Conservation (phyloP, 2,888 invertebrate genomes). For the Acronicta leporina region DNA sequence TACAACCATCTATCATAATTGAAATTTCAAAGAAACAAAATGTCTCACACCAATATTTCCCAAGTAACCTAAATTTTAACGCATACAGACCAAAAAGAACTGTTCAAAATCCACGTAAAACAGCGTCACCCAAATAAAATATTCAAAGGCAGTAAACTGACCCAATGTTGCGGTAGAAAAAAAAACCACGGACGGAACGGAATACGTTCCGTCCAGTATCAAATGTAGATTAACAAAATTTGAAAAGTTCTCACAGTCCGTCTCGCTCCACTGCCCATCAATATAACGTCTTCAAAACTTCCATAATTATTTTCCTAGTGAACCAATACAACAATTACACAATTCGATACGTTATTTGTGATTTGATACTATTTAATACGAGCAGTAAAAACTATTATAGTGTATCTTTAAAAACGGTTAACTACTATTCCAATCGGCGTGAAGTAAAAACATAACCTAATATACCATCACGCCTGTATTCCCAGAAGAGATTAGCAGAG, state of each 20-base stretch:
- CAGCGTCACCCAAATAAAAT: constrained; percentile 46
- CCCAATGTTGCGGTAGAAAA: constrained; percentile 66
- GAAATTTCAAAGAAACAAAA: no score
- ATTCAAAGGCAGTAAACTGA: constrained; percentile 58
- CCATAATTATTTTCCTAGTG: constrained; percentile 85
- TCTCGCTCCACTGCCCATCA: constrained; percentile 80
- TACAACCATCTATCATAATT: no score
- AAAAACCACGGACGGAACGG: constrained; percentile 70
- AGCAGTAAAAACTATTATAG: constrained; percentile 74
- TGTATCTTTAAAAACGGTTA: constrained; percentile 68
- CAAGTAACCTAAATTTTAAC: background rate
- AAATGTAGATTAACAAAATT: constrained; percentile 82
- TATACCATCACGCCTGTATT: constrained; percentile 1
- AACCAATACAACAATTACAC: constrained; percentile 85
- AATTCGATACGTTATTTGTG: constrained; percentile 83
- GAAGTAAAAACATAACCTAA: constrained; percentile 52
- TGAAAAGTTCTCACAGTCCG: constrained; percentile 86
- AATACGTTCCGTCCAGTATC: constrained; percentile 70
- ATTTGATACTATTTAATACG: constrained; percentile 72
- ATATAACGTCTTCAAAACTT: constrained; percentile 77
- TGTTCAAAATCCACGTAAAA: constrained; percentile 24
- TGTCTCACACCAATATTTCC: background rate
- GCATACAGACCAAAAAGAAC: background rate
- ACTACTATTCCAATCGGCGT: constrained; percentile 54
- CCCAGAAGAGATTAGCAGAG: no score